These are phyloP conservation scores for Pseudochirops corinnae DNA, from an alignment of 2,797 vertebrate genomes.

Conservation along the genomic window DNA sequence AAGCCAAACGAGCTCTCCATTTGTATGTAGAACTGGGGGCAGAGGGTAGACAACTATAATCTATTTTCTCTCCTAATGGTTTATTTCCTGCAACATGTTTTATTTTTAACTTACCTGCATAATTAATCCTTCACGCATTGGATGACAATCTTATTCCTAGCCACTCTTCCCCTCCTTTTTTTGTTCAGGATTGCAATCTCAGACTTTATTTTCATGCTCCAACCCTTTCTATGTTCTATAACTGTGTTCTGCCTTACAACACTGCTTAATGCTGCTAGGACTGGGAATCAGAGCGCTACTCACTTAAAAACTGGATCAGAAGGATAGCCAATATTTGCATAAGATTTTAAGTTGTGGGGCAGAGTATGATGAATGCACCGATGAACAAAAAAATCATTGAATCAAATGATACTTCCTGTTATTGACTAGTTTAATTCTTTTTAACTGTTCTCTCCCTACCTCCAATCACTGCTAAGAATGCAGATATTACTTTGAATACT, in stretches of 20 bases:
- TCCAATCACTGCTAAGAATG: neutral
- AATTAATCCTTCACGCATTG: neutral
- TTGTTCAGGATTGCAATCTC: neutral
- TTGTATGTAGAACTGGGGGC: neutral
- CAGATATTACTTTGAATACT: constrained; percentile 23
- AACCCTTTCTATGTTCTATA: neutral
- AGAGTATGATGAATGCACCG: neutral
- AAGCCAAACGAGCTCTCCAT: neutral
- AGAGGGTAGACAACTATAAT: neutral
- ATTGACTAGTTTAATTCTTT: neutral
- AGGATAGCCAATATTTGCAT: neutral
- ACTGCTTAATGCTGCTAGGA: neutral
- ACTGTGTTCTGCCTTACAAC: neutral
- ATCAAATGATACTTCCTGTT: constrained; percentile 8
- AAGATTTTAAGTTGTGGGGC: neutral
- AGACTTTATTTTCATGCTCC: accelerated
- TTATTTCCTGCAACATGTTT: neutral
- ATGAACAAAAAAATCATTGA: constrained; percentile 18
- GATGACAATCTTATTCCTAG: neutral
- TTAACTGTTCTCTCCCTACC: neutral
- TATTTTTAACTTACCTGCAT: neutral
- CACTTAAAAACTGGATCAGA: neutral
- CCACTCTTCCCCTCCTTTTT: neutral
- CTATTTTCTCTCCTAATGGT: neutral
- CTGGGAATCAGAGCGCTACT: neutral